Evolutionary conservation across 2,797 vertebrate genomes (phyloP).

Genomic region (Sebastes matsubarae): DNA sequence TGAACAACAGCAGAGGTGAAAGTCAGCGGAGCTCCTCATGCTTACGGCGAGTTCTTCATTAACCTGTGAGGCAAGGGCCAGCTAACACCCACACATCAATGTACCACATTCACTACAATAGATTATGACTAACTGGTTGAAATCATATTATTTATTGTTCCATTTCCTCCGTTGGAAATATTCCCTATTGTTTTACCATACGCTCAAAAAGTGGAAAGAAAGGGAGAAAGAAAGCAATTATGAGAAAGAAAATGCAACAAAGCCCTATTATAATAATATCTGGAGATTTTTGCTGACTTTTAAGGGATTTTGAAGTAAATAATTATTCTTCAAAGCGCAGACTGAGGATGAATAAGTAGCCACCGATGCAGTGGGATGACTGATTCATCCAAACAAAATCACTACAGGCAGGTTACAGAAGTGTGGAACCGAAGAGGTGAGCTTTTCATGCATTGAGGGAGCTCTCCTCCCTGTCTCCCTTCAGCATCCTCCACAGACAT

Average conservation of each 20-base stretch:
- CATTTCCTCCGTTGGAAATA: neutral
- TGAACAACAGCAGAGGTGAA: neutral
- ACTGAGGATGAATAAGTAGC: neutral
- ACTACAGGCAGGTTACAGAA: constrained; percentile 9
- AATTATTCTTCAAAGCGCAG: neutral
- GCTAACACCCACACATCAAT: neutral
- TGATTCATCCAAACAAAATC: constrained; percentile 20
- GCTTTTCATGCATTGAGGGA: neutral
- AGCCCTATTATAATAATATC: neutral
- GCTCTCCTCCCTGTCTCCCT: neutral
- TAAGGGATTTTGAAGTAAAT: neutral
- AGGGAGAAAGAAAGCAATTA: constrained; percentile 7
- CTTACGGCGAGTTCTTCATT: neutral
- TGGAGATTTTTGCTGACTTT: constrained; percentile 1
- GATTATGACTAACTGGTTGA: neutral
- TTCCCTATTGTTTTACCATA: neutral
- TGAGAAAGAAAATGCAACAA: neutral
- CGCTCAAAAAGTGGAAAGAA: neutral
- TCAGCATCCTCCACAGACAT: constrained; percentile 39
- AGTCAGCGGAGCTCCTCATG: neutral
- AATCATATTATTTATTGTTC: neutral
- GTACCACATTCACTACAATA: neutral
- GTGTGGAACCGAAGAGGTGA: constrained; percentile 12
- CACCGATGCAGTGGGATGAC: neutral
- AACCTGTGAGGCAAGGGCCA: neutral